Conservation (phyloP, 2,888 invertebrate genomes). For the Venusia cambrica region DNA sequence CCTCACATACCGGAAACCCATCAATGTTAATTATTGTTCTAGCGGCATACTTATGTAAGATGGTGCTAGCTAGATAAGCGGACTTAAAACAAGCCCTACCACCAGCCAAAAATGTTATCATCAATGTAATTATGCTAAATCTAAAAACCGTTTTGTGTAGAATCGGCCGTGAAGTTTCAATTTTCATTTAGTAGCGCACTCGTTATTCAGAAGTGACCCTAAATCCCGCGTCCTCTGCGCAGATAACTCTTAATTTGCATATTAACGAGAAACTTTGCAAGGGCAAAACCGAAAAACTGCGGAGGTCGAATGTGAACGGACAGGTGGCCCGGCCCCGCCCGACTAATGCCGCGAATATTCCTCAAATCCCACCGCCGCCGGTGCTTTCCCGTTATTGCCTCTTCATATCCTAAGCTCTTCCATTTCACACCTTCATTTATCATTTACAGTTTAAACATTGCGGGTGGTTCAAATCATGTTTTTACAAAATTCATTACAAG, state of each 20-base stretch:
- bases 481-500: too few species aligned
- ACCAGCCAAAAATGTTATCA: constrained; percentile 57
- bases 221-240: constrained; percentile 60
- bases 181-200: constrained; percentile 57
- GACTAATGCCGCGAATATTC: constrained; percentile 58
- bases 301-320: constrained; percentile 63
- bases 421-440: constrained; percentile 6
- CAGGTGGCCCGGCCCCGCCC: constrained; percentile 58
- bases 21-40: too few species aligned
- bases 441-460: constrained; percentile 1
- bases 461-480: too few species aligned
- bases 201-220: constrained; percentile 63
- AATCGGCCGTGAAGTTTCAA: constrained; percentile 61
- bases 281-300: constrained; percentile 69
- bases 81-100: too few species aligned
- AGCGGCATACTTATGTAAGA: too few species aligned
- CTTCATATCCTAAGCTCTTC: constrained; percentile 8
- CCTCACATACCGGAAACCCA: too few species aligned
- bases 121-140: constrained; percentile 67
- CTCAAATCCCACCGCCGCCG: constrained; percentile 42
- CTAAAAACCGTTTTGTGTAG: constrained; percentile 59
- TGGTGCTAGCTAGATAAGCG: too few species aligned
- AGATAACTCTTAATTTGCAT: constrained; percentile 78
- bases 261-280: constrained; percentile 79
- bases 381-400: not conserved